Conservation (phyloP, 2,797 vertebrate genomes). For the Rhyacichthys aspro region DNA sequence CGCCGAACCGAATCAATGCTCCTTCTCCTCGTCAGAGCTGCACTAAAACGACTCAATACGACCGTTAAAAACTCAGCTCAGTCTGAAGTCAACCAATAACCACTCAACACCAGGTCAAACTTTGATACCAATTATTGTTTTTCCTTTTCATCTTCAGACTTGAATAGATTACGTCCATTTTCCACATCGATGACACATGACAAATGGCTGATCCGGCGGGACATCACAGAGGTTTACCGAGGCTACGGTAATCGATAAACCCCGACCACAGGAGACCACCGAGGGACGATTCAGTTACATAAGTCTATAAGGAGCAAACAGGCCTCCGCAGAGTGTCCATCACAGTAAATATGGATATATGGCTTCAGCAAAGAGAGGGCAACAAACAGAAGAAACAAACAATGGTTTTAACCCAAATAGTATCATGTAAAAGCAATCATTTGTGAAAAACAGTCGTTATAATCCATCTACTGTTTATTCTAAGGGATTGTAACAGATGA, state of each 20-base stretch:
- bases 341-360: not conserved
- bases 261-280: slow-evolving; percentile 45
- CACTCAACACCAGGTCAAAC: not conserved
- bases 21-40: slow-evolving; percentile 21
- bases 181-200: slow-evolving; percentile 31
- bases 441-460: no score
- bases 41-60: slow-evolving; percentile 8
- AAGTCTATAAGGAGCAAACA: slow-evolving; percentile 22
- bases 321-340: slow-evolving; percentile 12
- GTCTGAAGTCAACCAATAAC: not conserved
- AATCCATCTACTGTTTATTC: no score
- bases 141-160: not conserved
- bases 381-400: no score
- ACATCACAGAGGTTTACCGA: slow-evolving; percentile 47
- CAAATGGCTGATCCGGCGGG: slow-evolving; percentile 43
- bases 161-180: not conserved
- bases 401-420: no score
- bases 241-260: slow-evolving; percentile 56
- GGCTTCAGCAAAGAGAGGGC: not conserved
- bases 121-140: not conserved
- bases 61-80: no score
- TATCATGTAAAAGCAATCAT: no score
- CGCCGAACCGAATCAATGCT: slow-evolving; percentile 42
- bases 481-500: no score
- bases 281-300: slow-evolving; percentile 43